Percentiles rank a stretch among this genome's conserved stretches.
These are phyloP conservation scores for Hylomyscus alleni DNA, from an alignment of 2,797 vertebrate species.

Conservation along the genomic window DNA sequence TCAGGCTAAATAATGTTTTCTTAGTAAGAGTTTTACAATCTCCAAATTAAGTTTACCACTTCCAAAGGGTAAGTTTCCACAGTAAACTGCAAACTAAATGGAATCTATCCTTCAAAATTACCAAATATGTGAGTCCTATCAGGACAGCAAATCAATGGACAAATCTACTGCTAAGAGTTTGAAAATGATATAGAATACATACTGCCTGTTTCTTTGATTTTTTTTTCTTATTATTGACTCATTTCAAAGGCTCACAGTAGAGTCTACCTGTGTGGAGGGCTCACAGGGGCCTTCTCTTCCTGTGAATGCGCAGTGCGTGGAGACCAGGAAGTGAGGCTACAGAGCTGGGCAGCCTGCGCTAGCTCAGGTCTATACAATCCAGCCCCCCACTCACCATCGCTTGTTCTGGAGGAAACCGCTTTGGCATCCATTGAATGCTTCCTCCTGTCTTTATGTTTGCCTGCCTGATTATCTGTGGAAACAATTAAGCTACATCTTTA, in stretches of 20 bases:
- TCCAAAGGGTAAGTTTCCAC: background rate
- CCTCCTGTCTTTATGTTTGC: constrained; percentile 96
- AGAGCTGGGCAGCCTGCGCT: rapidly evolving
- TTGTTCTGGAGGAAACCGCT: constrained; percentile 94
- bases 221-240: background rate
- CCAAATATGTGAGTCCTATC: background rate
- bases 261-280: background rate
- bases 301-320: too few species aligned
- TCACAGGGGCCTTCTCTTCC: background rate
- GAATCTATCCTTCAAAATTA: background rate
- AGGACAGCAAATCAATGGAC: background rate
- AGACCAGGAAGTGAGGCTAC: background rate
- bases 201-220: background rate
- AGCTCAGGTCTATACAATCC: background rate
- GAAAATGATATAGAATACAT: background rate
- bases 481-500: constrained; percentile 56
- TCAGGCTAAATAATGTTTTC: background rate
- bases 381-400: constrained; percentile 92
- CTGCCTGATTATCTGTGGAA: constrained; percentile 93
- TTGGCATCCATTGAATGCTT: constrained; percentile 97
- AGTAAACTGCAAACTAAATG: background rate
- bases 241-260: background rate
- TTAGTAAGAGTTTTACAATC: background rate
- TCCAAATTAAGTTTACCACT: background rate
- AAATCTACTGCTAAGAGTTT: background rate